Base-by-base conservation (phyloP, 2,888 invertebrate genomes). In the Meghimatium bilineatum region DNA sequence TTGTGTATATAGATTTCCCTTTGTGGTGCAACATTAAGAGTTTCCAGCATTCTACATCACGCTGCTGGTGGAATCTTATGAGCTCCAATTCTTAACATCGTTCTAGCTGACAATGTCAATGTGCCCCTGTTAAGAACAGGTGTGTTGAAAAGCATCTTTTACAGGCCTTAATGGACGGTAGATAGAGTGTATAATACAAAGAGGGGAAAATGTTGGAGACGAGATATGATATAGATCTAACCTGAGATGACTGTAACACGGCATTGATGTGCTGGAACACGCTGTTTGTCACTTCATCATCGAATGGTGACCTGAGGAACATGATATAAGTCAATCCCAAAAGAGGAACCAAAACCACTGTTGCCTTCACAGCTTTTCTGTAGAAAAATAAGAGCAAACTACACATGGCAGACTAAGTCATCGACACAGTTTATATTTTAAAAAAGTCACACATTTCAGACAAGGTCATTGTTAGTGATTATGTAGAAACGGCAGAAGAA, bases 281-380 rank as follows among this genome's bases (percentile, higher is more conserved):
- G 67, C 96, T 95, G 88, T 88, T 84, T 6, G 96, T 95, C 90
- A 96, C 95, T 2, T 91, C 89, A 36, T 96, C 96, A 85, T 96
- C 96, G 0, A 72, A 44, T 0, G 98, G 97, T 0, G 90, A 89
- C 71, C 88, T 88, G 8, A 92, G 89, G 82, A 98, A 95, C 85
- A 98, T 96, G 86, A 98, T 95, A 94, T 98, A 98, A 1, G 97
- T 98, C 89, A 97, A 96, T 76, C 98, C 98, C 87, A 98, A 95
- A 82, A 98, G 95, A n/a, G 98, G 97, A 96, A 97, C 97, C 96
- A 97, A 97, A 90, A 97, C 97, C 44, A 98, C 94, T 60, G 98
- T 95, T 0, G 98, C 98, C 93, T 98, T 94, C 95, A 92, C 91
- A 1, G 93, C 93, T 89, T 93, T 93, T 82, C 93, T 93, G 89